Percentiles rank a stretch among this genome's conserved stretches.
Conservation (phyloP, 2,113 vertebrate species). For the Mungos mungo region DNA sequence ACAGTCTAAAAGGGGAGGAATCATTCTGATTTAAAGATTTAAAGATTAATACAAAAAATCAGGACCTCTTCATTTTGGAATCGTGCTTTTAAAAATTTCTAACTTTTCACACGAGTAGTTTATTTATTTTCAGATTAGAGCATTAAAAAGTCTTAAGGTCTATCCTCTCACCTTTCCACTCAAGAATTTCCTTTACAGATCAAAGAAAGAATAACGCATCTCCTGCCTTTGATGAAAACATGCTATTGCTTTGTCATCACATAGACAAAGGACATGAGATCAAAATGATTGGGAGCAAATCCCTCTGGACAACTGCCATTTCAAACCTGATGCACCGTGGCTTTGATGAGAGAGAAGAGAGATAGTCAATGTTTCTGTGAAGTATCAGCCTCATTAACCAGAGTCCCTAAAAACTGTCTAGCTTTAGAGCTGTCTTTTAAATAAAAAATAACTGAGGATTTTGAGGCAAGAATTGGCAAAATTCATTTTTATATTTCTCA, state of each 20-base stretch:
- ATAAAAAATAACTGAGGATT: neutral
- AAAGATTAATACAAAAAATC: slow-evolving; percentile 17
- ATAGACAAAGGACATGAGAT: slow-evolving; percentile 60
- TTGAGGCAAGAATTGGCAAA: neutral
- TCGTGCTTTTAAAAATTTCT: neutral
- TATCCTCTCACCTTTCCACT: slow-evolving; percentile 48
- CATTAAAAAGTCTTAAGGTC: neutral
- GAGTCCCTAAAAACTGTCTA: neutral
- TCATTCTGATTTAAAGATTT: neutral
- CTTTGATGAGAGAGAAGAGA: neutral
- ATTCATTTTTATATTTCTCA: neutral
- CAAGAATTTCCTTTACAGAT: slow-evolving; percentile 57
- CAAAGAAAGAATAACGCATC: slow-evolving; percentile 67
- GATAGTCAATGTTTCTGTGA: neutral
- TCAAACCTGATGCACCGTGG: neutral
- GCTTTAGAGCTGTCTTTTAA: neutral
- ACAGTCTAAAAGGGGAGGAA: neutral
- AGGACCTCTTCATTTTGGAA: neutral
- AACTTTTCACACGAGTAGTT: neutral
- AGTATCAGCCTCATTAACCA: neutral
- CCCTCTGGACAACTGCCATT: slow-evolving; percentile 43
- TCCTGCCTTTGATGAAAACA: slow-evolving; percentile 57
- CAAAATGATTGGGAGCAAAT: slow-evolving; percentile 57
- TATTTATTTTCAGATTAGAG: slow-evolving; percentile 40
- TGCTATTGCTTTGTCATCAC: slow-evolving; percentile 53